phyloP scores from a whole-genome alignment of 2,797 vertebrate species.

The Clarias laeviceps region DNA sequence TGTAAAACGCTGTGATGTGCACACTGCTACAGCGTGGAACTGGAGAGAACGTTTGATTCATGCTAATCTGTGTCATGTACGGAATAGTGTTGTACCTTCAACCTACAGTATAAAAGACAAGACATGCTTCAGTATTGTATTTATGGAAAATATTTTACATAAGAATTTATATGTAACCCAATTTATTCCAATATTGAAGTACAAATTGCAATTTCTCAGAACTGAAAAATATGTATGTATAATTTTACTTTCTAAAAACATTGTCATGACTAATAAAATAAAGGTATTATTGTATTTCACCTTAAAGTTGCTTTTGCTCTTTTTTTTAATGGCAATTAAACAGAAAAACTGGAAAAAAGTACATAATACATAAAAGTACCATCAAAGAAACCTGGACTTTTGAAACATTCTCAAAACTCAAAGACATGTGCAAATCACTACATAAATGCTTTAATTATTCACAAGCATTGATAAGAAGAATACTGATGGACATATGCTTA shows the following conservation, averaged over 20 bases:
- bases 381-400: not conserved
- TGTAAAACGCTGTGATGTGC: slow-evolving; percentile 1
- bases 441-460: not conserved
- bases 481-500: not conserved
- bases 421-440: not conserved
- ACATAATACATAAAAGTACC: no score
- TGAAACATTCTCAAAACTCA: not conserved
- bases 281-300: not conserved
- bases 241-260: not conserved
- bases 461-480: not conserved
- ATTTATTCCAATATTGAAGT: slow-evolving; percentile 23
- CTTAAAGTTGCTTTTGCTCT: not conserved
- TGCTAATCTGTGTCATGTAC: slow-evolving; percentile 14
- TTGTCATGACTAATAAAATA: slow-evolving; percentile 9
- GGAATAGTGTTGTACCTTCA: slow-evolving; percentile 23
- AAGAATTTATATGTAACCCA: slow-evolving; percentile 16
- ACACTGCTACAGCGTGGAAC: slow-evolving; percentile 15
- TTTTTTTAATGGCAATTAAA: not conserved
- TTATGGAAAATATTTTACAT: slow-evolving; percentile 28
- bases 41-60: slow-evolving; percentile 4
- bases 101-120: not conserved
- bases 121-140: slow-evolving; percentile 6
- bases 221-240: not conserved
- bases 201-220: slow-evolving; percentile 4
- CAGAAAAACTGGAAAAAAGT: not conserved